Conservation (phyloP, 2,113 vertebrate species). For the Calyptomena viridis region DNA sequence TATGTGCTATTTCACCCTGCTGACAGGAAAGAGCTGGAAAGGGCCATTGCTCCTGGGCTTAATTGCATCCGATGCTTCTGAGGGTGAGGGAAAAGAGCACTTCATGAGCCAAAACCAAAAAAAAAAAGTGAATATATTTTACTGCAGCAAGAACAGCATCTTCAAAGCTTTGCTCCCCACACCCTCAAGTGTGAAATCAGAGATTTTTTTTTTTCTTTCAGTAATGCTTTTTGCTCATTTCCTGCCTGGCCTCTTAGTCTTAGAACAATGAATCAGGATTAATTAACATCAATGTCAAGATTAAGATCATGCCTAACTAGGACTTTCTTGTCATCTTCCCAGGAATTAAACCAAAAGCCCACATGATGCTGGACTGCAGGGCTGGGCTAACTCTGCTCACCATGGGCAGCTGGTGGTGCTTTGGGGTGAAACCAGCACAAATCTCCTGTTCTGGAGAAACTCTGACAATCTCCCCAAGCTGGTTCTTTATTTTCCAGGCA, state of each 20-base stretch:
- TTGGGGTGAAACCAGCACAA: background rate
- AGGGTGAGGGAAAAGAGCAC: background rate
- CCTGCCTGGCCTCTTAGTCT: background rate
- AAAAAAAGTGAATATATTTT: background rate
- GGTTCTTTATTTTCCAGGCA: background rate
- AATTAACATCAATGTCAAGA: background rate
- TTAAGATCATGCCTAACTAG: background rate
- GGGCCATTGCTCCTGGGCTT: background rate
- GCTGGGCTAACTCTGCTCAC: background rate
- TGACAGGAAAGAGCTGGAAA: background rate
- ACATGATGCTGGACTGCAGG: background rate
- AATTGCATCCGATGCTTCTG: background rate
- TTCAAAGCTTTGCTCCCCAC: background rate
- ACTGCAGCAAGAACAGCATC: background rate
- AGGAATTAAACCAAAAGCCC: background rate
- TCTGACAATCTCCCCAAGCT: background rate
- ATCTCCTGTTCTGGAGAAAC: background rate
- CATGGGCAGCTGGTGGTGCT: background rate
- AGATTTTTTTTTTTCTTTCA: background rate
- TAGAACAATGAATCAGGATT: background rate
- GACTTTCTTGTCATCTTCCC: background rate
- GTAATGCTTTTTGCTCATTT: conserved; percentile 24
- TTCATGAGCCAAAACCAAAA: background rate
- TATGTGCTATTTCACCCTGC: background rate
- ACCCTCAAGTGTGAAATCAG: conserved; percentile 24